Conservation (phyloP, 2,113 vertebrate genomes). For the Azemiops feae region DNA sequence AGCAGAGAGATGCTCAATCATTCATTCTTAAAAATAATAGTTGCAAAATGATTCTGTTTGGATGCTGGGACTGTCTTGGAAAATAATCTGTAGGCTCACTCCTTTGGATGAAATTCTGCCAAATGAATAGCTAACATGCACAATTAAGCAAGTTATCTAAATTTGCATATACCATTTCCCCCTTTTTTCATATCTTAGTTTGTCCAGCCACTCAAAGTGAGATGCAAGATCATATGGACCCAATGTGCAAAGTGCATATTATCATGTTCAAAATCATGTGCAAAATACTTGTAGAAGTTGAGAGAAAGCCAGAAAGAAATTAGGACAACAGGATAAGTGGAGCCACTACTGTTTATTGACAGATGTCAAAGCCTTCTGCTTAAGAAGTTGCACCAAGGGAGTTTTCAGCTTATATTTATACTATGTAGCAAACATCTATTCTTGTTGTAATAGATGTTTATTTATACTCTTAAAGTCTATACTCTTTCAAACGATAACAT, state of each 20-base stretch:
- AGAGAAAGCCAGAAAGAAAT: background rate
- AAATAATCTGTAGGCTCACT: background rate
- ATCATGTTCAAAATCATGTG: background rate
- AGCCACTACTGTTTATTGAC: background rate
- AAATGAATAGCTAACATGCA: background rate
- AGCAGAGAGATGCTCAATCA: background rate
- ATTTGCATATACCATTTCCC: background rate
- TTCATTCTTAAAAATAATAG: slow-evolving; percentile 33
- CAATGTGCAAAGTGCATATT: background rate
- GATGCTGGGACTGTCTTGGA: slow-evolving; percentile 31
- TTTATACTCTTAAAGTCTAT: background rate
- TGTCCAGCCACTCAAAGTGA: background rate
- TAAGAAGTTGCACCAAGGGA: background rate
- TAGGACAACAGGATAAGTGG: background rate
- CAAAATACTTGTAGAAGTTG: background rate
- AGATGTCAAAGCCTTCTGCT: background rate
- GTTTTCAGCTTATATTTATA: background rate
- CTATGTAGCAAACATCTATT: background rate
- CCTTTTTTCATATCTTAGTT: background rate
- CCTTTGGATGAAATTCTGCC: background rate
- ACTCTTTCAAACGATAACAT: background rate
- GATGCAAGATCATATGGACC: background rate
- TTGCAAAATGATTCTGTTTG: slow-evolving; percentile 32
- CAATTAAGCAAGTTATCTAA: background rate
- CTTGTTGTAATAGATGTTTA: background rate